A percentile compares a stretch with the other conserved stretches of the same genome.
Evolutionary conservation across 2,888 invertebrate species (phyloP).

Genomic region (Pollenia amentaria): DNA sequence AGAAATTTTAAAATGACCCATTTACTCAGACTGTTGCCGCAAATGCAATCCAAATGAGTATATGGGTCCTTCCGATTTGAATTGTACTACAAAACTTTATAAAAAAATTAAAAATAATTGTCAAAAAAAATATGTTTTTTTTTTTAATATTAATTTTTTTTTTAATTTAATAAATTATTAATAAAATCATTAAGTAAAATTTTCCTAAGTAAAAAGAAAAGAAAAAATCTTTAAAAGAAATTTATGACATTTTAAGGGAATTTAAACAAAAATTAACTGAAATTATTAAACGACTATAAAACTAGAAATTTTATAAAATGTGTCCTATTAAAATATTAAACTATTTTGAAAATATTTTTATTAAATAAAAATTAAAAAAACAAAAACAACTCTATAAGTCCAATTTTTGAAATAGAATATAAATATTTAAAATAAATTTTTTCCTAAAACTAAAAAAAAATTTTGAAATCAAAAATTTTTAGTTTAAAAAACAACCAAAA

Average conservation of each 20-base stretch:
- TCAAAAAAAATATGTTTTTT: no score
- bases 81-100: no score
- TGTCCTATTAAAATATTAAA: constrained; percentile 39
- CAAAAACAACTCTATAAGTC: constrained; percentile 12
- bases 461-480: constrained; percentile 2
- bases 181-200: no score
- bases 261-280: constrained; percentile 34
- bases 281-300: constrained; percentile 32
- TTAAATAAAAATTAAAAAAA: not conserved
- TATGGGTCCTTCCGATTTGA: no score
- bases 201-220: not conserved
- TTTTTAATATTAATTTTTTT: no score
- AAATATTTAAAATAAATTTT: constrained; percentile 7
- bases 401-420: constrained; percentile 32
- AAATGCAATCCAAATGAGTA: no score
- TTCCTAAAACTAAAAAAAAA: constrained; percentile 7
- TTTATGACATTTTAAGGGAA: constrained; percentile 65
- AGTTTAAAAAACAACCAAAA: not conserved
- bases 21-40: no score
- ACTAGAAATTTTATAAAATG: constrained; percentile 35
- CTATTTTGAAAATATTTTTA: constrained; percentile 47
- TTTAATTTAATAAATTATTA: no score
- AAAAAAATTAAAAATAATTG: no score
- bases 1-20: no score
- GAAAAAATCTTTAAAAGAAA: constrained; percentile 20